Evolutionary conservation across 2,888 invertebrate species (phyloP), one percentile per base, ranked within the genome.

Genomic region (Lydus trimaculatus): DNA sequence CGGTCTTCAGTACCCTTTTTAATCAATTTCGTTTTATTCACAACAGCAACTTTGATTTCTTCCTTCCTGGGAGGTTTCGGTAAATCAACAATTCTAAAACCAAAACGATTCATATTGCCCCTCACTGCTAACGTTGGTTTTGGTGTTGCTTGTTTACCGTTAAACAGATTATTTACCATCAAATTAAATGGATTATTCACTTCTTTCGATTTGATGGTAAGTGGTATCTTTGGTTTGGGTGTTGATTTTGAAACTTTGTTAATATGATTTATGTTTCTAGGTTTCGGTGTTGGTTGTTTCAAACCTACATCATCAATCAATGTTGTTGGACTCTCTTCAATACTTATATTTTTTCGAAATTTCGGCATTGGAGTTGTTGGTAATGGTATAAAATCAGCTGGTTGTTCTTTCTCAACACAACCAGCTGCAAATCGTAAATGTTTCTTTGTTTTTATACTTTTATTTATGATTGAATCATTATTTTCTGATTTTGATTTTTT

Each of bases 11-110:
- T 61, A 15, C 65, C 71, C 61, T 75, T 75, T n/a, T 67, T 72
- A 9, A 31, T 52, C 2, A 74, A 62, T 63, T 76, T 76, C 1
- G 63, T 74, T 73, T 82, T 81, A 31, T 73, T 75, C 1, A 73
- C 75, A 0, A 80, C 67, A 15, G 79, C 77, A 48, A 66, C 64
- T 77, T 59, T 73, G 43, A 69, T 73, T 78, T 13, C 67, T 66
- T n/a, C 60, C 31, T 5, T 48, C 28, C 15, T 68, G 17, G 33
- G 61, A n/a, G 23, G n/a, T 31, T 66, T 64, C 25, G 71, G 65
- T 0, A 17, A n/a, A 2, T 63, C 48, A 1, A n/a, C 59, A 7
- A 70, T 33, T 71, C 78, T 79, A 61, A 80, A 80, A 5, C 80
- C 80, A 59, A 76, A 77, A 23, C 75, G 68, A 0, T 72, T 75